Evolutionary conservation across 2,797 vertebrate species (phyloP).

Genomic region (Iguana delicatissima): DNA sequence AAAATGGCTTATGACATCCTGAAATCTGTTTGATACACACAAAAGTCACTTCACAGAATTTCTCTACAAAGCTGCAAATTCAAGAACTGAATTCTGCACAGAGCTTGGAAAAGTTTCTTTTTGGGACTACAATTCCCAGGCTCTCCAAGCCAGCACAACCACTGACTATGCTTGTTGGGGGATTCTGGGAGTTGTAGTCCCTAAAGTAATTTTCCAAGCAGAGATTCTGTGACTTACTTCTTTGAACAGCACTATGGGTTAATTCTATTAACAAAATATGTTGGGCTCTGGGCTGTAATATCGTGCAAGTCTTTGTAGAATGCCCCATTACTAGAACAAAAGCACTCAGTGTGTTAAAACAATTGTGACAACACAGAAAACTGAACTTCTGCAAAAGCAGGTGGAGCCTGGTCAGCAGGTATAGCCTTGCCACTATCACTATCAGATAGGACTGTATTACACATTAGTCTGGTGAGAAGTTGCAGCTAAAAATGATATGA

Average conservation of each 20-base stretch:
- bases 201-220: not conserved
- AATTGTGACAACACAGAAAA: not conserved
- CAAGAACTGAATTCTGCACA: conserved; percentile 46
- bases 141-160: too few species aligned
- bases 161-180: too few species aligned
- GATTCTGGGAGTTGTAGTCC: too few species aligned
- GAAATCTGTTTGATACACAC: conserved; percentile 30
- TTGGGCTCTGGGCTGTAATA: conserved; percentile 7
- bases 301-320: conserved; percentile 54
- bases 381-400: not conserved
- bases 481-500: not conserved
- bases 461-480: not conserved
- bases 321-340: not conserved
- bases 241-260: conserved; percentile 34
- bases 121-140: not conserved
- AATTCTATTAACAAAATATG: conserved; percentile 3
- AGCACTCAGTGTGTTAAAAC: conserved; percentile 57
- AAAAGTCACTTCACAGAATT: conserved; percentile 3
- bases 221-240: conserved; percentile 3
- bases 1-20: not conserved
- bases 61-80: conserved; percentile 30
- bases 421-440: not conserved
- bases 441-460: not conserved
- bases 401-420: not conserved
- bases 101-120: too few species aligned